Evolutionary conservation across 2,113 vertebrate genomes (phyloP).

Genomic region (Hyperoodon ampullatus): DNA sequence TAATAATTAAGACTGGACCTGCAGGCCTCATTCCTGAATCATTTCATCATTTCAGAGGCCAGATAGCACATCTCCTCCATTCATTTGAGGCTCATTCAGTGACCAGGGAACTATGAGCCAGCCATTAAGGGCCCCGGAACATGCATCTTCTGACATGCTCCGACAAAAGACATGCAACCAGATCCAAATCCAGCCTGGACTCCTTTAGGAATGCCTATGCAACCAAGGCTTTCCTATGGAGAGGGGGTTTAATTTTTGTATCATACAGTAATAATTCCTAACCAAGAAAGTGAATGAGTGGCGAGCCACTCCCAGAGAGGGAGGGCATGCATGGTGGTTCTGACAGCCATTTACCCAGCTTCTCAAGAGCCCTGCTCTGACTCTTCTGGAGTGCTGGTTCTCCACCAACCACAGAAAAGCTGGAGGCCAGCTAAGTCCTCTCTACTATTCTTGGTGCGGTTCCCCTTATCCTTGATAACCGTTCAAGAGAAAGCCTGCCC

Average conservation of each 20-base stretch:
- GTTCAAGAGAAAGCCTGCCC: background rate
- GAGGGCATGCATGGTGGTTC: too few species aligned
- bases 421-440: background rate
- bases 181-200: background rate
- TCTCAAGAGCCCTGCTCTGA: background rate
- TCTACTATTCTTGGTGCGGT: background rate
- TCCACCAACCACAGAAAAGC: rapidly evolving
- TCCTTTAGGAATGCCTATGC: background rate
- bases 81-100: conserved; percentile 28
- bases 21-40: background rate
- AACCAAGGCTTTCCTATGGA: background rate
- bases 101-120: conserved; percentile 36
- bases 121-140: background rate
- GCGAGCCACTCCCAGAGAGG: background rate
- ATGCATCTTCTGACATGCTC: conserved; percentile 50
- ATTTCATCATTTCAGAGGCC: conserved; percentile 44
- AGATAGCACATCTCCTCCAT: conserved; percentile 17
- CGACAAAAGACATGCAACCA: background rate
- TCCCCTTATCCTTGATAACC: background rate
- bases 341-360: background rate
- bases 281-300: background rate
- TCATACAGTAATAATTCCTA: too few species aligned
- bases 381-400: background rate
- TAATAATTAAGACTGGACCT: conserved; percentile 48
- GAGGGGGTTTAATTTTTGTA: background rate